Evolutionary conservation across 2,113 vertebrate genomes (phyloP).

Genomic region (Neopipo cinnamomea): DNA sequence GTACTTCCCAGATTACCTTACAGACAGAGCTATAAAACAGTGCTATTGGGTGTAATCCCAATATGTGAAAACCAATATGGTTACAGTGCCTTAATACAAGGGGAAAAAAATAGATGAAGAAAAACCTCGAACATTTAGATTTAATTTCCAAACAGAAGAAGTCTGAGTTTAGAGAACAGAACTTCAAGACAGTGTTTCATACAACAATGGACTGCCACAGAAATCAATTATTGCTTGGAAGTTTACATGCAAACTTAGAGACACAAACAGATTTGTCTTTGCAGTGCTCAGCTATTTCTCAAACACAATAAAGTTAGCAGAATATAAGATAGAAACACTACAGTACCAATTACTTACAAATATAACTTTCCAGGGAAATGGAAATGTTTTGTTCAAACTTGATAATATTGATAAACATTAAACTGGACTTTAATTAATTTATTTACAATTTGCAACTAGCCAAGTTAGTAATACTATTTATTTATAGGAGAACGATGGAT

Average conservation of each 20-base stretch:
- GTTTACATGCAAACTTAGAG: neutral
- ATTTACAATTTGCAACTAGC: neutral
- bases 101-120: accelerated
- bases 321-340: neutral
- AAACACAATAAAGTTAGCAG: neutral
- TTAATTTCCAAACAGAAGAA: neutral
- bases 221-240: neutral
- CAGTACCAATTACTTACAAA: neutral
- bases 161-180: neutral
- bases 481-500: neutral
- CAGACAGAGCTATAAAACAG: neutral
- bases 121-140: neutral
- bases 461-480: neutral
- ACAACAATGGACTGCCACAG: neutral
- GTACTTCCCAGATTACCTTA: neutral
- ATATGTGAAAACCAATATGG: neutral
- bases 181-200: neutral
- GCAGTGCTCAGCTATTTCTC: neutral
- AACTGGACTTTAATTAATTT: neutral
- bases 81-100: neutral
- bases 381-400: neutral
- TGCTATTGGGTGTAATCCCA: neutral
- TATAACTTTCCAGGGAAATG: neutral
- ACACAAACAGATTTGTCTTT: neutral
- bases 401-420: neutral